These are phyloP conservation scores for Schizaphis graminum DNA, from an alignment of 2,888 invertebrate genomes.

Conservation along the genomic window DNA sequence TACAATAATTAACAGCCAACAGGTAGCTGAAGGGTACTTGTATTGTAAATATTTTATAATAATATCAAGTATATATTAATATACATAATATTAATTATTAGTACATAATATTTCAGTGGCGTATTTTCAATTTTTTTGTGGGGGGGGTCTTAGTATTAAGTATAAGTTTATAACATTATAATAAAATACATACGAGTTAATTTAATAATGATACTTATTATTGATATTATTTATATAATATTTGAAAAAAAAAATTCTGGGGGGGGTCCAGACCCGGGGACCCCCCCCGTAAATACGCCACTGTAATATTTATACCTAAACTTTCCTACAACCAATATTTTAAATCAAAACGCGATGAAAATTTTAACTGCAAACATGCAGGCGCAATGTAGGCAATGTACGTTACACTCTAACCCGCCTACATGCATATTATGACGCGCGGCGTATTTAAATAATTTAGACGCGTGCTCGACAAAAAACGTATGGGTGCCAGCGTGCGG, in stretches of 20 bases:
- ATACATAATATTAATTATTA: too few relatives aligned
- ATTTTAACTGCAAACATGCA: background rate
- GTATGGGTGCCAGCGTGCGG: background rate
- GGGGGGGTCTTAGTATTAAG: too few relatives aligned
- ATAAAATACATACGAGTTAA: too few relatives aligned
- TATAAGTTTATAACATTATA: too few relatives aligned
- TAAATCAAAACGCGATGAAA: background rate
- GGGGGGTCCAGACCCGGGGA: too few relatives aligned
- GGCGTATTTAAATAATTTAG: conserved; percentile 3
- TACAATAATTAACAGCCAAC: background rate
- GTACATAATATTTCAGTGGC: too few relatives aligned
- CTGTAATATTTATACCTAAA: background rate
- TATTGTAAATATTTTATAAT: background rate
- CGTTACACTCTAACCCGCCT: background rate
- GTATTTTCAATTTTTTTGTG: too few relatives aligned
- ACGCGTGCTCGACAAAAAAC: background rate
- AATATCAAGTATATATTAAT: too few relatives aligned
- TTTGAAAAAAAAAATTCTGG: too few relatives aligned
- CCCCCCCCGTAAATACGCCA: too few relatives aligned
- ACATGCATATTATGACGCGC: background rate
- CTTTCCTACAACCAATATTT: background rate
- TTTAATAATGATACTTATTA: too few relatives aligned
- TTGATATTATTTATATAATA: too few relatives aligned
- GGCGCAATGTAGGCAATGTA: background rate
- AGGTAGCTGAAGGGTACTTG: background rate